Base-by-base conservation (phyloP, 2,888 invertebrate genomes). In the Boloria euphrosyne region DNA sequence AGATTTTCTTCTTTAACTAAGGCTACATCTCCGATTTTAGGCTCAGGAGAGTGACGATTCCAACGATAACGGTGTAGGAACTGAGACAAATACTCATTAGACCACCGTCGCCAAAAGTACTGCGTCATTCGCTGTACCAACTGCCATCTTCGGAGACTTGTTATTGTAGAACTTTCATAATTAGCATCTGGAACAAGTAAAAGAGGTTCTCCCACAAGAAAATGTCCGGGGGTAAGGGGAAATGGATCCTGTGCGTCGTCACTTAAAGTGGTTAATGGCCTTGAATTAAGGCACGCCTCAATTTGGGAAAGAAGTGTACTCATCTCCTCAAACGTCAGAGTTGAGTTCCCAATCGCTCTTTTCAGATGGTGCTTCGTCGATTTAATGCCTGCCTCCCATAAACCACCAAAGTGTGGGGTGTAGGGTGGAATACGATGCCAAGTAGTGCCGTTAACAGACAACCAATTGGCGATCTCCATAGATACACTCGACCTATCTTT, bases 181-280 rank as follows among this genome's bases (percentile, higher is more conserved):
- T 68, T 64, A 4, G 13, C 13, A 53, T 71, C 71, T 0, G 71
- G 68, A 7, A 62, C 65, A 5, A 50, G n/a, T 7, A 73, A 16
- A 2, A 74, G 49, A 10, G 71, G 67, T 61, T 70, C 74, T 6
- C 74, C 72, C 1, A 74, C 67, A 3, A 73, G 53, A 53, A 73
- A 74, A 57, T 73, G 72, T 16, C 70, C 74, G 14, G 73, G 72
- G 2, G 72, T 73, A 13, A 74, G 44, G 10, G 72, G 68, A 6
- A 44, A 31, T 6, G 71, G 62, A 17, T 73, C 71, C 3, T 69
- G 60, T 10, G 55, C 53, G 49, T 71, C 31, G 47, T 31, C 52
- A 44, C 51, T 18, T 27, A 64, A 18, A 17, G 17, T 14, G 1
- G 65, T 16, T 7, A 31, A 31, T 4, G 71, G 71, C n/a, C 73